These are phyloP conservation scores for Anthonomus grandis DNA, from an alignment of 1,140 invertebrate species.

Conservation along the genomic window DNA sequence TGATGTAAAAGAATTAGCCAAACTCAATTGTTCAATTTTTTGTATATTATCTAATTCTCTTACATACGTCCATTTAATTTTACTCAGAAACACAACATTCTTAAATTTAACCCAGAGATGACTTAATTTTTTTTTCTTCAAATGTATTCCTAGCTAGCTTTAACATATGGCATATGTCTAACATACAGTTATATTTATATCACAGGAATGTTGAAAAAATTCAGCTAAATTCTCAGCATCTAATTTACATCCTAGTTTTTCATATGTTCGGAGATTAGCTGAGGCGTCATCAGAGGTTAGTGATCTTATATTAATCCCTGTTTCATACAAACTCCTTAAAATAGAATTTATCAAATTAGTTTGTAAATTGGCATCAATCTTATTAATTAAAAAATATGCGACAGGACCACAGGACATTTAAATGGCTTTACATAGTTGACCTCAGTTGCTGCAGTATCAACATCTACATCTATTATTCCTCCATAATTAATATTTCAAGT, in stretches of 20 bases:
- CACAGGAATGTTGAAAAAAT: conserved; percentile 8
- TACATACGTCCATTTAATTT: conserved; percentile 34
- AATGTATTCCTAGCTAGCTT: conserved; percentile 36
- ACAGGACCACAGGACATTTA: conserved; percentile 31
- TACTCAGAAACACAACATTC: too few relatives aligned
- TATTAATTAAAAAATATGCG: conserved; percentile 37
- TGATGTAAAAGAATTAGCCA: conserved; percentile 30
- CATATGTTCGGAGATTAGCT: conserved; percentile 24
- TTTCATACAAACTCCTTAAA: conserved; percentile 23
- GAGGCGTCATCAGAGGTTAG: conserved; percentile 34
- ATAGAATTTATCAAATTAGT: conserved; percentile 22
- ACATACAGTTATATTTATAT: conserved; percentile 26
- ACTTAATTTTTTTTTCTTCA: conserved; percentile 26
- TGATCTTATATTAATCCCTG: conserved; percentile 29
- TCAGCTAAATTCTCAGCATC: background rate
- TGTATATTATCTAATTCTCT: conserved; percentile 32
- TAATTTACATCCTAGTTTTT: conserved; percentile 30
- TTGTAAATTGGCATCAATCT: conserved; percentile 26
- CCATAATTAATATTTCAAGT: conserved; percentile 34
- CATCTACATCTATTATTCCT: conserved; percentile 25
- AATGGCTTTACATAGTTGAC: conserved; percentile 27
- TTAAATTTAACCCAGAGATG: too few relatives aligned
- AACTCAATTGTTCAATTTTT: conserved; percentile 33
- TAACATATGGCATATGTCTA: conserved; percentile 36
- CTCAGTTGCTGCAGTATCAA: conserved; percentile 29